phyloP scores from a whole-genome alignment of 2,888 invertebrate genomes.

The Geophilus truncorum region DNA sequence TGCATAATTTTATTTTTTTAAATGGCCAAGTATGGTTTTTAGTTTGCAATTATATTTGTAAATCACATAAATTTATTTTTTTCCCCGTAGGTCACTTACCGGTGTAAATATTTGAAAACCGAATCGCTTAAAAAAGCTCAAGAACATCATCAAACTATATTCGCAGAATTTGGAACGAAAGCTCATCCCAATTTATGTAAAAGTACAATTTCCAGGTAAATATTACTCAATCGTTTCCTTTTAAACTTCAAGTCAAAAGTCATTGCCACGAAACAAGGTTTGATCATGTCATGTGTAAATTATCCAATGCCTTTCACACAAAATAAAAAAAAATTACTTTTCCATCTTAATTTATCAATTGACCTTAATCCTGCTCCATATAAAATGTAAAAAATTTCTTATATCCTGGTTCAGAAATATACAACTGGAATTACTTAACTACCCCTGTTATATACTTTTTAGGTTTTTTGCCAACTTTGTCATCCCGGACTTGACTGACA shows the following conservation, averaged over 20 bases:
- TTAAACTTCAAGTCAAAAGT: too few relatives aligned
- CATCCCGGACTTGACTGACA: conserved; percentile 44
- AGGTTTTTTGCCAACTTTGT: conserved; percentile 38
- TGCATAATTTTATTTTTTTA: conserved; percentile 44
- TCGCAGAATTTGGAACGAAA: conserved; percentile 46
- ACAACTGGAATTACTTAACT: too few relatives aligned
- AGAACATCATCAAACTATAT: conserved; percentile 45
- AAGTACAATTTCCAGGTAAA: conserved; percentile 46
- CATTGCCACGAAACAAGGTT: too few relatives aligned
- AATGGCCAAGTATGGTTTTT: conserved; percentile 43
- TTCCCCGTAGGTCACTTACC: conserved; percentile 36
- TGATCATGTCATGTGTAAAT: too few relatives aligned
- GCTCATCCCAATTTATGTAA: conserved; percentile 49
- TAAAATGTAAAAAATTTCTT: too few relatives aligned
- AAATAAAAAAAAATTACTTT: too few relatives aligned
- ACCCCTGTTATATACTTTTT: too few relatives aligned
- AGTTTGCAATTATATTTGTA: neutral
- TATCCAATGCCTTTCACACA: too few relatives aligned
- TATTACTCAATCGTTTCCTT: too few relatives aligned
- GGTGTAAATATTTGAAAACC: conserved; percentile 44
- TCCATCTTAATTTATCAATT: too few relatives aligned
- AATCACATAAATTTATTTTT: conserved; percentile 31
- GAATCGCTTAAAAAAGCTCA: conserved; percentile 44
- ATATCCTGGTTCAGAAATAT: too few relatives aligned
- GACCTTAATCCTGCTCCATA: too few relatives aligned